phyloP scores from a whole-genome alignment of 2,888 invertebrate species.

The Ypsolopha scabrella region DNA sequence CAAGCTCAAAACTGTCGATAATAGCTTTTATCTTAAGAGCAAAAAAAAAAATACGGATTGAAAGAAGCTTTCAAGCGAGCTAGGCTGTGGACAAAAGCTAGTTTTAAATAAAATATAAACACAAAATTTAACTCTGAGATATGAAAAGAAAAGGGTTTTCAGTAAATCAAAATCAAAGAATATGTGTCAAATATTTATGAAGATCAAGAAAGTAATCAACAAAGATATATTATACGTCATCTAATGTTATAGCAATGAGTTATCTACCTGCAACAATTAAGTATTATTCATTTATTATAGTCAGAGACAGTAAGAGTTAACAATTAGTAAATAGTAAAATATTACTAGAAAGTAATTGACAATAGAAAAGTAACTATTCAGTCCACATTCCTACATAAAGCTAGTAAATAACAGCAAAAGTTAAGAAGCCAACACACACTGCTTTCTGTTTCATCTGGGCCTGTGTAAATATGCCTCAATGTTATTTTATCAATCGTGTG shows the following conservation, averaged over 20 bases:
- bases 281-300: conserved; percentile 29
- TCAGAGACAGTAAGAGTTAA: conserved; percentile 19
- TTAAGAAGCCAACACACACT: no score
- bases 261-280: conserved; percentile 52
- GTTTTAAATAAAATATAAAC: no score
- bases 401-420: not conserved
- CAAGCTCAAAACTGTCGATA: no score
- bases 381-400: not conserved
- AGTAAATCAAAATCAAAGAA: conserved; percentile 5
- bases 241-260: conserved; percentile 55
- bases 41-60: no score
- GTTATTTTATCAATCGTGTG: no score
- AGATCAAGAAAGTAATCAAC: conserved; percentile 54
- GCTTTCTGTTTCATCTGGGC: no score
- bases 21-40: no score
- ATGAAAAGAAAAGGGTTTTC: no score
- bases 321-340: conserved; percentile 20
- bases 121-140: no score
- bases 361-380: conserved; percentile 17
- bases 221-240: conserved; percentile 64
- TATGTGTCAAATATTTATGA: conserved; percentile 67
- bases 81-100: no score
- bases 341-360: conserved; percentile 51
- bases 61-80: no score
- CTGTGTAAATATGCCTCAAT: no score